These are phyloP conservation scores for Sycophila sp. DNA, from an alignment of 1,140 invertebrate species.

Conservation along the genomic window DNA sequence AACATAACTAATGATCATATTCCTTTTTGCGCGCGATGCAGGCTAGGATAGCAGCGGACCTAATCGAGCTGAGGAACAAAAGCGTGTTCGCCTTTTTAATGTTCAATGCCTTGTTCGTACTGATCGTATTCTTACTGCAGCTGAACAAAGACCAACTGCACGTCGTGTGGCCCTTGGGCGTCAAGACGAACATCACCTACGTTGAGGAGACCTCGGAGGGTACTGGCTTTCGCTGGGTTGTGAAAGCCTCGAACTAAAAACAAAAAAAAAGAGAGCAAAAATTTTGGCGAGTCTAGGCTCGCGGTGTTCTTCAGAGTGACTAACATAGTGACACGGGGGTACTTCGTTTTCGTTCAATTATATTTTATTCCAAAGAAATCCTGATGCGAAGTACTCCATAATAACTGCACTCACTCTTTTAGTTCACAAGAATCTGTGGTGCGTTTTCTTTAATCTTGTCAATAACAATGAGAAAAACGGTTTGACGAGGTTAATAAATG, in stretches of 20 bases:
- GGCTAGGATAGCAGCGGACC: slow-evolving; percentile 86
- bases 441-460: slow-evolving; percentile 13
- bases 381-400: slow-evolving; percentile 12
- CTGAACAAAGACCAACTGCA: slow-evolving; percentile 96
- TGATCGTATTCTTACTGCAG: slow-evolving; percentile 98
- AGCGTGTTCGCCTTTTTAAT: slow-evolving; percentile 98
- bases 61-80: slow-evolving; percentile 94
- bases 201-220: slow-evolving; percentile 91
- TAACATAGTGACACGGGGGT: slow-evolving; percentile 30
- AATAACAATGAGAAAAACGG: slow-evolving; percentile 28
- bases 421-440: slow-evolving; percentile 25
- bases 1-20: slow-evolving; percentile 44
- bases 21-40: slow-evolving; percentile 64
- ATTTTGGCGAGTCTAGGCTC: no score
- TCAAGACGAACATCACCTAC: slow-evolving; percentile 94
- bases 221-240: slow-evolving; percentile 38
- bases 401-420: slow-evolving; percentile 37
- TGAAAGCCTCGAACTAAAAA: slow-evolving; percentile 30
- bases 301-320: slow-evolving; percentile 34
- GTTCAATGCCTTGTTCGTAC: slow-evolving; percentile 98
- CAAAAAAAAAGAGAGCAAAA: not conserved
- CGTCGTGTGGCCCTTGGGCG: slow-evolving; percentile 92
- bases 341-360: slow-evolving; percentile 7
- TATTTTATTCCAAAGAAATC: not conserved
- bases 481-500: slow-evolving; percentile 22